Evolutionary conservation across 2,888 invertebrate genomes (phyloP), one percentile per base, ranked within the genome.

Genomic region (Electrophaes corylata): DNA sequence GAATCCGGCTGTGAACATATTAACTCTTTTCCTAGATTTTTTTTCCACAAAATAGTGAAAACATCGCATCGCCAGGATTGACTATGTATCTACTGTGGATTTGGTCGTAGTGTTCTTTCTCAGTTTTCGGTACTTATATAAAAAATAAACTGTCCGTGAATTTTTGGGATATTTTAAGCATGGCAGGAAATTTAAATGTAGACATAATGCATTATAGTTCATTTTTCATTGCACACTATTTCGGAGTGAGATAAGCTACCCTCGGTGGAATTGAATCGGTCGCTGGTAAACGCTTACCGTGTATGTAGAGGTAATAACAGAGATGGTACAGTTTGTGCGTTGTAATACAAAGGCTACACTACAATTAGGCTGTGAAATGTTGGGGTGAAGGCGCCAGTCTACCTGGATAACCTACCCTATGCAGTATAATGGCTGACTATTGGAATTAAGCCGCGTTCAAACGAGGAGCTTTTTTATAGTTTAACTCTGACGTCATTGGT

Each of bases 281-380:
- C 70, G 76, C 69, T 82, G 80, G 80, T 84, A 83, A 84, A 83
- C 78, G 78, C 59, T 55, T 59, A 79, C 83, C 79, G 84, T 83
- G 73, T 79, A 62, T 62, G 74, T 79, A 83, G 82, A 79, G 79
- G 81, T 78, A 77, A 79, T 70, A 75, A 70, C 67, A 64, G 66
- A 66, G 69, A 80, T 44, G 37, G 47, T 49, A 45, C 49, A 35
- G 81, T 81, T 77, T 70, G 72, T 73, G 63, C 72, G 72, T 73
- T 75, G 76, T 76, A 76, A 71, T 76, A 69, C 73, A 73, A 67
- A 73, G 71, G 70, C 73, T 72, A 73, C 79, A 72, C 74, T 79
- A 73, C 79, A 84, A 85, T 87, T 85, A 85, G 65, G 68, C 18
- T 74, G 77, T 83, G 79, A 70, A 57, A 71, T 53, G 39, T 33